phyloP scores from a whole-genome alignment of 2,797 vertebrate species.

The Cossypha dichroa region DNA sequence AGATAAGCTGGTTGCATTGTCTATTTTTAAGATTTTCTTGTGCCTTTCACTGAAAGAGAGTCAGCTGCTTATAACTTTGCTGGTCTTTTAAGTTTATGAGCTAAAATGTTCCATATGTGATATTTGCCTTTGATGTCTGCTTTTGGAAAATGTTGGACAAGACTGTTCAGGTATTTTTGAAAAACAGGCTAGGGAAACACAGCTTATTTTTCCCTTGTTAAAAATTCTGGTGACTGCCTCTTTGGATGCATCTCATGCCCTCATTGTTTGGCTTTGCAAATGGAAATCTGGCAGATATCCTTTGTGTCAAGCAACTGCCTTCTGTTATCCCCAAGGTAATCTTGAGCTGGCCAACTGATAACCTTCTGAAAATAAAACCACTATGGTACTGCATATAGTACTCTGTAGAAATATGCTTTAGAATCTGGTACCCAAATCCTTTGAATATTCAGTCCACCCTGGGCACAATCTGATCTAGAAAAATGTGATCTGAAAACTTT shows the following conservation, averaged over 20 bases:
- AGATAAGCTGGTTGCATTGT: not conserved
- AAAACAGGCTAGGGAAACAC: not conserved
- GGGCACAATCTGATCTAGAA: not conserved
- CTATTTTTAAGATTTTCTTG: not conserved
- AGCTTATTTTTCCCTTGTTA: not conserved
- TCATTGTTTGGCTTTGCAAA: constrained; percentile 3
- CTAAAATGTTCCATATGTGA: not conserved
- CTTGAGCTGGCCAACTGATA: constrained; percentile 5
- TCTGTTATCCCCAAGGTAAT: not conserved
- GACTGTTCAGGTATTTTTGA: not conserved
- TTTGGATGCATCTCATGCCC: not conserved
- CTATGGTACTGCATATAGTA: not conserved
- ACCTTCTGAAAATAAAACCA: constrained; percentile 26
- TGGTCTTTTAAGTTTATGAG: not conserved
- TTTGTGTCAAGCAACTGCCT: constrained; percentile 32
- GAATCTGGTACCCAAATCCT: not conserved
- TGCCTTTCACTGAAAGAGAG: not conserved
- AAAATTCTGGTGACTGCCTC: not conserved
- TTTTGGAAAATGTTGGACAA: not conserved
- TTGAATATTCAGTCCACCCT: not conserved
- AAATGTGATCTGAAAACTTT: not conserved
- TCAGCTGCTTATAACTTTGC: not conserved
- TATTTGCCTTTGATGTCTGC: not conserved
- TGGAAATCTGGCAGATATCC: constrained; percentile 11
- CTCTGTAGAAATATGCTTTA: not conserved